Conservation (phyloP, 2,888 invertebrate species). For the Callosobruchus maculatus region DNA sequence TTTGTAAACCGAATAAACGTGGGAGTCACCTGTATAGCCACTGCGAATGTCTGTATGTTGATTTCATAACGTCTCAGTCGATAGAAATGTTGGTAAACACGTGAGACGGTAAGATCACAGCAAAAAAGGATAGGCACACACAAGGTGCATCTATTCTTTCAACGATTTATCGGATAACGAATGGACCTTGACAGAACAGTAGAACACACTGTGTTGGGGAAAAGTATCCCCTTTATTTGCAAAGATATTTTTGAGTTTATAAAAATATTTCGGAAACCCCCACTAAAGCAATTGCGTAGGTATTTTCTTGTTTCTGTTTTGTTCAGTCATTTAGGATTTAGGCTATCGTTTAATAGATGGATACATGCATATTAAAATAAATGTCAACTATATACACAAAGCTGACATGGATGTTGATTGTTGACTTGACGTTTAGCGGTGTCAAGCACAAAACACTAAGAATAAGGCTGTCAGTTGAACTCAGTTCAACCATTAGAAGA, state of each 20-base stretch:
- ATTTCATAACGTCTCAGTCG: constrained; percentile 41
- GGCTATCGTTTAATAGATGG: not conserved
- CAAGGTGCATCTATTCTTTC: not conserved
- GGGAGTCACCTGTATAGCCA: constrained; percentile 34
- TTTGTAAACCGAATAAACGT: constrained; percentile 33
- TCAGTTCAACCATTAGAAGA: too few species aligned
- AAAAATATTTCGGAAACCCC: not conserved
- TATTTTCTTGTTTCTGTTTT: not conserved
- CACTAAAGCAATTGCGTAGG: not conserved
- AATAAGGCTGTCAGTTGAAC: too few species aligned
- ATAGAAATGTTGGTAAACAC: constrained; percentile 41
- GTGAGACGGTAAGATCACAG: constrained; percentile 29
- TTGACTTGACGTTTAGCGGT: too few species aligned
- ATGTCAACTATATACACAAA: too few species aligned
- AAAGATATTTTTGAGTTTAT: not conserved
- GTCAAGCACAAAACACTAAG: too few species aligned
- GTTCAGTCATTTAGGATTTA: not conserved
- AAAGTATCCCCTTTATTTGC: not conserved
- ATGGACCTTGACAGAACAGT: not conserved
- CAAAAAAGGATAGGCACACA: constrained; percentile 8
- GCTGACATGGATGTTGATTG: too few species aligned
- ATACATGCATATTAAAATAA: too few species aligned
- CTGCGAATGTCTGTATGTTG: constrained; percentile 24
- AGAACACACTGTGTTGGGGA: too few species aligned
- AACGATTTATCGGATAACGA: not conserved